Evolutionary conservation across 2,113 vertebrate species (phyloP).

Genomic region (Lepisosteus osseus): DNA sequence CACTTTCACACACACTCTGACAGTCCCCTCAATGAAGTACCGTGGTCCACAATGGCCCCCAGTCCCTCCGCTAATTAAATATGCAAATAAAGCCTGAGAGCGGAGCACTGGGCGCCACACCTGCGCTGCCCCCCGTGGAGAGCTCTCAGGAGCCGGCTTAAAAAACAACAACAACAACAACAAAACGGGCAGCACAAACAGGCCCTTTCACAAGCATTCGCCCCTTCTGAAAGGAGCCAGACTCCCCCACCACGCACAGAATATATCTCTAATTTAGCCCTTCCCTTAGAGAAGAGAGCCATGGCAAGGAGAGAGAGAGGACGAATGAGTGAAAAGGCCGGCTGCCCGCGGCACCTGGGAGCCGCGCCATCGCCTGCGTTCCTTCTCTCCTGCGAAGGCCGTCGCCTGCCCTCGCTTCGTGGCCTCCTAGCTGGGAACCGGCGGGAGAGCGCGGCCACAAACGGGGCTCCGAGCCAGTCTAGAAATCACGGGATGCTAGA

Average conservation of each 20-base stretch:
- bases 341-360: conserved; percentile 70
- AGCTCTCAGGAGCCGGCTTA: conserved; percentile 74
- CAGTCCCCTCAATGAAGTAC: conserved; percentile 81
- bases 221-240: conserved; percentile 78
- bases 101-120: conserved; percentile 87
- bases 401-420: too few species aligned
- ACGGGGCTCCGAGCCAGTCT: too few species aligned
- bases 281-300: conserved; percentile 46
- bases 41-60: conserved; percentile 77
- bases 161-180: conserved; percentile 47
- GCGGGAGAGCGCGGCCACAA: too few species aligned
- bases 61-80: conserved; percentile 91
- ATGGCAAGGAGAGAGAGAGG: not conserved
- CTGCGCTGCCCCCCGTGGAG: conserved; percentile 85
- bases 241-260: conserved; percentile 22
- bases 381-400: too few species aligned
- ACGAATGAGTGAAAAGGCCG: conserved; percentile 44
- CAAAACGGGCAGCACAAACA: conserved; percentile 47
- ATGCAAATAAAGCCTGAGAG: conserved; percentile 91
- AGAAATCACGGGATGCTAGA: too few species aligned
- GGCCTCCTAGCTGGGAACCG: too few species aligned
- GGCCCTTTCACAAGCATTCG: conserved; percentile 50
- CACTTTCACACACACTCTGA: conserved; percentile 81
- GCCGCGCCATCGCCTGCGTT: too few species aligned
- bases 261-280: conserved; percentile 80